A percentile compares a stretch with the other conserved stretches of the same genome.
These are phyloP conservation scores for Ceratitis capitata DNA, from an alignment of 1,140 invertebrate species.

Conservation along the genomic window DNA sequence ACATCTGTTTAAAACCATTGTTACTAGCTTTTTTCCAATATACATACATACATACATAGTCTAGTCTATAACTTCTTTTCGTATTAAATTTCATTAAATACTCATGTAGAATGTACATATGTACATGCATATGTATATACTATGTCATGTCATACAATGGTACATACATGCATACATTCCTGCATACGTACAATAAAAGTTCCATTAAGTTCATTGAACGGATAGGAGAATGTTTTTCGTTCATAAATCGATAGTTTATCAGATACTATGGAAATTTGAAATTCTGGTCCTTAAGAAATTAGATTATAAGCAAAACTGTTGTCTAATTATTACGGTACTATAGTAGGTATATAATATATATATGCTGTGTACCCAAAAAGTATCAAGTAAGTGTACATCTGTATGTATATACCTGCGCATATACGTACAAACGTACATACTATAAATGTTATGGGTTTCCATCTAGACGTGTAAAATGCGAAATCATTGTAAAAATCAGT, in stretches of 20 bases:
- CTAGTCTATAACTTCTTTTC: neutral
- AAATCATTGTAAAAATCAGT: too few relatives aligned
- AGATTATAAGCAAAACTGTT: too few relatives aligned
- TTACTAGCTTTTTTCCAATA: neutral
- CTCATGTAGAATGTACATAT: neutral
- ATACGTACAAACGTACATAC: neutral
- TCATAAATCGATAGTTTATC: neutral
- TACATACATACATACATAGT: too few relatives aligned
- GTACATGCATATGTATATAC: neutral
- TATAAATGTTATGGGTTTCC: too few relatives aligned
- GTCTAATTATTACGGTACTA: too few relatives aligned
- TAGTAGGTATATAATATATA: neutral
- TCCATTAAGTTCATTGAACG: neutral
- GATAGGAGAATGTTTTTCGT: neutral
- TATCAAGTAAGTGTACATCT: neutral
- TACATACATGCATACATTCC: neutral
- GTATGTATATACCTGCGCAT: neutral
- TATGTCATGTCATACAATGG: too few relatives aligned
- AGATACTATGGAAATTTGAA: neutral
- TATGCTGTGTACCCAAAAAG: neutral
- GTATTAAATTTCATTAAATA: neutral
- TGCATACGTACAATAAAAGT: neutral
- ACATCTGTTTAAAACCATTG: neutral
- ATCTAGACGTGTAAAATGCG: too few relatives aligned
- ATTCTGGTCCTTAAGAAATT: neutral